Percentiles rank a stretch among this genome's conserved stretches.
Conservation (phyloP, 2,888 invertebrate genomes). For the Pachymerium ferrugineum region DNA sequence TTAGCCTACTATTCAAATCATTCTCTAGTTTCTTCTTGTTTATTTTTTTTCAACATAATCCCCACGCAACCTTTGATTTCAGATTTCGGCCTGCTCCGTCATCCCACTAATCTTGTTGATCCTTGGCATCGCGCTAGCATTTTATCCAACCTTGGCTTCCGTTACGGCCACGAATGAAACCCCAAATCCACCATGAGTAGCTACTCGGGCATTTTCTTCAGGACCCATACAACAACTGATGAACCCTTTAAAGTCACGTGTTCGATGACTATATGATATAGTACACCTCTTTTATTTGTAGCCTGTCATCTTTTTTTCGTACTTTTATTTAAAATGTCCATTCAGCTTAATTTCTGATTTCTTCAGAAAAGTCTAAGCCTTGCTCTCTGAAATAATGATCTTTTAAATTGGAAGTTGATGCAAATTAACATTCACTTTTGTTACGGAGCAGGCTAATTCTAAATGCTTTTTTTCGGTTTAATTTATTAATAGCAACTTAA, state of each 20-base stretch:
- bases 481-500: background rate
- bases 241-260: background rate
- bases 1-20: no score
- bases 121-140: conserved; percentile 34
- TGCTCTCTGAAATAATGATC: conserved; percentile 23
- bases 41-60: conserved; percentile 14
- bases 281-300: background rate
- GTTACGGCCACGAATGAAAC: conserved; percentile 45
- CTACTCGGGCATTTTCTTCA: background rate
- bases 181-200: conserved; percentile 30
- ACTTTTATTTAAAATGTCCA: no score
- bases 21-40: background rate
- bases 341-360: no score
- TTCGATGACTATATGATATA: background rate
- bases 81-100: conserved; percentile 38
- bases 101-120: conserved; percentile 33
- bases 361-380: no score
- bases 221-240: background rate
- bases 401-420: no score
- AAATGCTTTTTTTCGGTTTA: background rate
- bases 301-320: no score
- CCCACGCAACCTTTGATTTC: conserved; percentile 23
- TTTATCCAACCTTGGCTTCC: conserved; percentile 42
- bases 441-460: background rate
- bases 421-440: background rate